Percentiles rank a stretch among this genome's conserved stretches.
These are phyloP conservation scores for Cecropterus lyciades DNA, from an alignment of 1,140 invertebrate species.

Conservation along the genomic window DNA sequence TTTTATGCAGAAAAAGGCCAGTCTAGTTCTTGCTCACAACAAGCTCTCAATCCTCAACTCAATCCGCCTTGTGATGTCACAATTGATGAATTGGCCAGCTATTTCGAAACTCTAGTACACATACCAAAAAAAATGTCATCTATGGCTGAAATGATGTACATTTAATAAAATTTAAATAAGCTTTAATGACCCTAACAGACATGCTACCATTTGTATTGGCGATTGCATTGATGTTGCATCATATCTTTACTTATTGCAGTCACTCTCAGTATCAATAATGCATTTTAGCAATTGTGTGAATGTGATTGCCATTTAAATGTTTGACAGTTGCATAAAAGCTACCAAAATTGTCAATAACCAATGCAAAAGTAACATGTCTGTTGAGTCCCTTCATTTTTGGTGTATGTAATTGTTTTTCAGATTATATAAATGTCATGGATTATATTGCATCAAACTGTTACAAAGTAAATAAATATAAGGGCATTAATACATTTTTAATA, in stretches of 20 bases:
- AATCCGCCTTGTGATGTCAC: conserved; percentile 90
- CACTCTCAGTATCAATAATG: too few species aligned
- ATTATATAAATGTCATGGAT: conserved; percentile 11
- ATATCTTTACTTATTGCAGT: too few species aligned
- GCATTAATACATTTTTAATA: conserved; percentile 14
- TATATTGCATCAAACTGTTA: not conserved
- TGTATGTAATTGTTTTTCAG: conserved; percentile 17
- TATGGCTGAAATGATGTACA: conserved; percentile 99
- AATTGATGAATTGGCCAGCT: conserved; percentile 95
- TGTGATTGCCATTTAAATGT: too few species aligned
- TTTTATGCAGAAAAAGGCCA: conserved; percentile 49
- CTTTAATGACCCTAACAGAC: not conserved
- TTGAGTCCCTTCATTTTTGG: not conserved
- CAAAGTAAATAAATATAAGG: conserved; percentile 1
- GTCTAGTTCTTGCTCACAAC: conserved; percentile 85
- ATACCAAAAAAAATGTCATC: conserved; percentile 98
- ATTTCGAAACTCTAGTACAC: conserved; percentile 96
- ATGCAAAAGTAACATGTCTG: too few species aligned
- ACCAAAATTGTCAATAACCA: too few species aligned
- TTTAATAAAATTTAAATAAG: conserved; percentile 83
- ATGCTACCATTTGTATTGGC: too few species aligned
- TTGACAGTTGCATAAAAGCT: too few species aligned
- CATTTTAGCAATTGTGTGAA: too few species aligned
- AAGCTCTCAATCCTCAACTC: too few species aligned
- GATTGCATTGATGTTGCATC: too few species aligned